phyloP scores from a whole-genome alignment of 2,888 invertebrate species.

The Argyresthia goedartella region DNA sequence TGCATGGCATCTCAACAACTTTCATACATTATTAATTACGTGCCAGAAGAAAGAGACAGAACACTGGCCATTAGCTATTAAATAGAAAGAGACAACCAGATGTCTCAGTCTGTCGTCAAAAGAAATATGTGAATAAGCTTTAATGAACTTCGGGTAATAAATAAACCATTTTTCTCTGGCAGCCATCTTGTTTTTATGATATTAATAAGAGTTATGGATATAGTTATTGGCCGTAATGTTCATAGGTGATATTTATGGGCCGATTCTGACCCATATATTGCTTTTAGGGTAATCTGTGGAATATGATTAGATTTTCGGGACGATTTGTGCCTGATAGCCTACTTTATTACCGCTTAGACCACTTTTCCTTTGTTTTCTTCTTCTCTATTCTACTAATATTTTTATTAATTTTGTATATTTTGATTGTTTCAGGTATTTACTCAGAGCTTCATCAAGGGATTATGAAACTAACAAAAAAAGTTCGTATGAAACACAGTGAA shows the following conservation, averaged over 20 bases:
- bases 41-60: conserved; percentile 27
- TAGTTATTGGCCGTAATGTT: conserved; percentile 22
- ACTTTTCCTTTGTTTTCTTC: too few species aligned
- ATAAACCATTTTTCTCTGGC: conserved; percentile 23
- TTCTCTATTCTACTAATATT: too few species aligned
- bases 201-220: conserved; percentile 28
- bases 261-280: conserved; percentile 1
- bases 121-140: conserved; percentile 22
- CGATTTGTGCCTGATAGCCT: conserved; percentile 13
- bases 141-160: conserved; percentile 26
- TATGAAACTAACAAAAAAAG: too few species aligned
- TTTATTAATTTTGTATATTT: too few species aligned
- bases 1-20: conserved; percentile 41
- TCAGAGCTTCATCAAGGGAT: too few species aligned
- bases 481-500: too few species aligned
- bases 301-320: background rate
- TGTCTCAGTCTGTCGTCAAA: conserved; percentile 14
- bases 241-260: conserved; percentile 3
- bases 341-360: too few species aligned
- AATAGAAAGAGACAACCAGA: background rate
- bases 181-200: conserved; percentile 31
- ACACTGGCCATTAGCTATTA: background rate
- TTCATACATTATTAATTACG: conserved; percentile 62
- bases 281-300: background rate
- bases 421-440: too few species aligned